Conservation (phyloP, 2,797 vertebrate genomes). For the Rhodeus uyekii region DNA sequence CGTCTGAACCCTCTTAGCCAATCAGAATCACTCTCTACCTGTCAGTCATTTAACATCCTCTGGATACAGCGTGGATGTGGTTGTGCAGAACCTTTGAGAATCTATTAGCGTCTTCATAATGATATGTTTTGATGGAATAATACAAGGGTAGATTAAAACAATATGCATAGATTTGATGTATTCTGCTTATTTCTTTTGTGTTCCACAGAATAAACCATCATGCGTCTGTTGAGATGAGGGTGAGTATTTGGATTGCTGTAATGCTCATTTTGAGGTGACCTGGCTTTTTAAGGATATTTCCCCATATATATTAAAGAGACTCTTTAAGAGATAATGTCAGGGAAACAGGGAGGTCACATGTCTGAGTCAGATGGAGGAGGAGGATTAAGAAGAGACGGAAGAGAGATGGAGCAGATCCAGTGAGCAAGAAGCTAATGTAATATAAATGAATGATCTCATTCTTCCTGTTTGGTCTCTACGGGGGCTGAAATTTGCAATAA, state of each 20-base stretch:
- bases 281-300: background rate
- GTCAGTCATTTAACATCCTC: background rate
- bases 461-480: conserved; percentile 7
- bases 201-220: background rate
- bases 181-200: background rate
- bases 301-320: background rate
- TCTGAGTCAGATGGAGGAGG: conserved; percentile 13
- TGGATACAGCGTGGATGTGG: background rate
- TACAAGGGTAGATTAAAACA: background rate
- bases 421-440: conserved; percentile 19
- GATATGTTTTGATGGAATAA: background rate
- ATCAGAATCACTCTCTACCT: background rate
- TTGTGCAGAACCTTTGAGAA: background rate
- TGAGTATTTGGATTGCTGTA: background rate
- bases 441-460: conserved; percentile 15
- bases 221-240: background rate
- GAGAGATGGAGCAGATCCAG: background rate
- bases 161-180: background rate
- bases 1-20: background rate
- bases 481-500: conserved; percentile 27
- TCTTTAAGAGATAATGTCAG: background rate
- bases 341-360: conserved; percentile 9
- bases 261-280: background rate
- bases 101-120: background rate
- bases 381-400: conserved; percentile 7